Conservation (phyloP, 2,797 vertebrate species). For the Eremophila alpestris region DNA sequence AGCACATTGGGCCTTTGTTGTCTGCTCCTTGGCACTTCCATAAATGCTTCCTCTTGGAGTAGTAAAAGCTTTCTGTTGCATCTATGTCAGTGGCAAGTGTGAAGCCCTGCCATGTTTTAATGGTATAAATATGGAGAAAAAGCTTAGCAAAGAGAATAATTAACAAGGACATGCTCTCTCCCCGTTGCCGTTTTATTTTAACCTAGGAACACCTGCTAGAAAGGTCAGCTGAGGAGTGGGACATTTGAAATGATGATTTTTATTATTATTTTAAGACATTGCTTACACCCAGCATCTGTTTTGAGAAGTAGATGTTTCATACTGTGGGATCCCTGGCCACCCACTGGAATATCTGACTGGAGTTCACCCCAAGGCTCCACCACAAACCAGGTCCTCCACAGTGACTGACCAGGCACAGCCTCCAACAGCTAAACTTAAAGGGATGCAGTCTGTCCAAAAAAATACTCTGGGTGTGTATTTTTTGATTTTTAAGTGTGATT, state of each 20-base stretch:
- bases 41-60: background rate
- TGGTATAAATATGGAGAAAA: background rate
- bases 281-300: background rate
- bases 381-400: fast-evolving
- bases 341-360: background rate
- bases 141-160: background rate
- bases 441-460: background rate
- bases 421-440: background rate
- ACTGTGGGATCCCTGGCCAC: background rate
- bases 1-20: background rate
- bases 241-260: background rate
- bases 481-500: background rate
- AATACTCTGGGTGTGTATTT: background rate
- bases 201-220: background rate
- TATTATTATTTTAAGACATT: background rate
- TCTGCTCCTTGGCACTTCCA: background rate
- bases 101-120: background rate
- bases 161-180: background rate
- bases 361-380: background rate
- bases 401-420: background rate
- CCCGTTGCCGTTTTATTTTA: background rate
- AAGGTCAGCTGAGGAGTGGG: background rate
- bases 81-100: background rate
- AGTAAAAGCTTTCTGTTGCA: background rate
- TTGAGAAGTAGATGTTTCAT: background rate